Conservation (phyloP, 2,113 vertebrate genomes). For the Catagonus wagneri region DNA sequence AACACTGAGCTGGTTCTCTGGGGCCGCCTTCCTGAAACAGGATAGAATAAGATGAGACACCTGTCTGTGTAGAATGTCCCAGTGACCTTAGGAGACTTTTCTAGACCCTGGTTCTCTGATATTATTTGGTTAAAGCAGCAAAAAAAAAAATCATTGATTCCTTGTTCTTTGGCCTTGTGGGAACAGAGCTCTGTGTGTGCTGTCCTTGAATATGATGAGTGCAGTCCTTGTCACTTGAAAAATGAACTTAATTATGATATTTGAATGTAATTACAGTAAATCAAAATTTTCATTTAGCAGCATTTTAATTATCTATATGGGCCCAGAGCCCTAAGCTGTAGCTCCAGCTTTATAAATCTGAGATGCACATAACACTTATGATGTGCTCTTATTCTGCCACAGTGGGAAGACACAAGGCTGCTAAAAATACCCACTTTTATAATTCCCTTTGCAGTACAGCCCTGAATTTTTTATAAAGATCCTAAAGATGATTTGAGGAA, state of each 20-base stretch:
- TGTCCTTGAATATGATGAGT: constrained; percentile 20
- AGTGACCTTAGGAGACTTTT: background rate
- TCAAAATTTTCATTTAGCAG: constrained; percentile 37
- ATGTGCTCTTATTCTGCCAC: background rate
- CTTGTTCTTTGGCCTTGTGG: background rate
- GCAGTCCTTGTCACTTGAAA: constrained; percentile 43
- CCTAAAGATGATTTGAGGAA: background rate
- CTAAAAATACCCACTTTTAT: background rate
- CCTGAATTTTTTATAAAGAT: background rate
- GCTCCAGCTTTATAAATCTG: constrained; percentile 17
- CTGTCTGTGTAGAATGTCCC: background rate
- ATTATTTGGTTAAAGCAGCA: constrained; percentile 35
- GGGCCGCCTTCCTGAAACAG: background rate
- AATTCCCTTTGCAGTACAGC: background rate
- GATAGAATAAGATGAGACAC: background rate
- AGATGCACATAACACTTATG: background rate
- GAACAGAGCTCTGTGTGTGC: background rate
- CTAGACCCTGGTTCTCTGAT: background rate
- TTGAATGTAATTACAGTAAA: constrained; percentile 62
- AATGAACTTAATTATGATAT: constrained; percentile 62
- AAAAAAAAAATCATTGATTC: background rate
- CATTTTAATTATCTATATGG: constrained; percentile 52
- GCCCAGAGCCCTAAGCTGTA: background rate
- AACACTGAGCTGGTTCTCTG: background rate
- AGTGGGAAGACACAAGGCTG: background rate